Conservation (phyloP, 1,140 invertebrate genomes). For the Leptinotarsa undecemlineata region DNA sequence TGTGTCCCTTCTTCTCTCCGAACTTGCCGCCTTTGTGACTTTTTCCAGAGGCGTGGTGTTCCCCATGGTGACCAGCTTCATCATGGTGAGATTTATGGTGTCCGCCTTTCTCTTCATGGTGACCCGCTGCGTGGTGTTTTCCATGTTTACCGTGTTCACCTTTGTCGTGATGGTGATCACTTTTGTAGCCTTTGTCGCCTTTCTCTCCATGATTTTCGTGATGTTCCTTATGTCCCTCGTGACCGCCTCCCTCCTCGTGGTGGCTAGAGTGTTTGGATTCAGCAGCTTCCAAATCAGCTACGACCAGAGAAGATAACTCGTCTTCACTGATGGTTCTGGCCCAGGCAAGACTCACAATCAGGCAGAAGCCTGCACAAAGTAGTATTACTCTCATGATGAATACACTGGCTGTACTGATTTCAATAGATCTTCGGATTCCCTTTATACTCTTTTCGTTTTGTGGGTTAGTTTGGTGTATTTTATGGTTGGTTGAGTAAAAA, state of each 20-base stretch:
- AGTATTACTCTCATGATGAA: conserved; percentile 26
- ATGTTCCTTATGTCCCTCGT: conserved; percentile 66
- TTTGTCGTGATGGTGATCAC: conserved; percentile 69
- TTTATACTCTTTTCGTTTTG: conserved; percentile 32
- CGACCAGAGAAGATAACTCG: neutral
- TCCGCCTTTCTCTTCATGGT: conserved; percentile 73
- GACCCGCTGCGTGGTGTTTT: conserved; percentile 70
- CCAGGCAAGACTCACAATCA: conserved; percentile 11
- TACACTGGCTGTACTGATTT: conserved; percentile 22
- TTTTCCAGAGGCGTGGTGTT: conserved; percentile 75
- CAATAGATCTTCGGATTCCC: conserved; percentile 25
- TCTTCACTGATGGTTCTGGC: conserved; percentile 28
- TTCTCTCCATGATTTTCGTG: conserved; percentile 68
- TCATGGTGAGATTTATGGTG: conserved; percentile 78
- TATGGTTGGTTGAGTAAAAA: conserved; percentile 19
- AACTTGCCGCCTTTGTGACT: conserved; percentile 72
- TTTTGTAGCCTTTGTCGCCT: conserved; percentile 70
- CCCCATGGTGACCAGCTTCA: conserved; percentile 68
- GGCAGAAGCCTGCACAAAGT: conserved; percentile 22
- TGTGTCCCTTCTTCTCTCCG: conserved; percentile 70
- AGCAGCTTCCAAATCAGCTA: conserved; percentile 55
- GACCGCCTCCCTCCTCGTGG: conserved; percentile 66
- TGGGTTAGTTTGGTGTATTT: conserved; percentile 26
- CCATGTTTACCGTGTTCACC: conserved; percentile 73
- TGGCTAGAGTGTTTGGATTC: conserved; percentile 54